phyloP scores from a whole-genome alignment of 2,113 vertebrate genomes.

The Marcusenius ussheri region DNA sequence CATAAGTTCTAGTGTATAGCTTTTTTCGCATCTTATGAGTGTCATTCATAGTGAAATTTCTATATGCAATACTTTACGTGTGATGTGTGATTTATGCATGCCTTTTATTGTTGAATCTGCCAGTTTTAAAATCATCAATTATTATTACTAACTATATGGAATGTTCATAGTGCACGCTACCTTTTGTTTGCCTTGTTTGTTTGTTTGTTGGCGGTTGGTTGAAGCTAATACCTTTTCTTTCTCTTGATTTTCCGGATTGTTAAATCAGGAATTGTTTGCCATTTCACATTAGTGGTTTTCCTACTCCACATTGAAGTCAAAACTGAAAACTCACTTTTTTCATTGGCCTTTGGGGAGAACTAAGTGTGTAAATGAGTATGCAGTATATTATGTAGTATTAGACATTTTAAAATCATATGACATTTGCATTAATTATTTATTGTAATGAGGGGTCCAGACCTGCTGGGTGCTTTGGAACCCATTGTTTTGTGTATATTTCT shows the following conservation, averaged over 20 bases:
- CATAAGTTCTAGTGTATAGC: not conserved
- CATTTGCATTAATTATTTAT: too few relatives aligned
- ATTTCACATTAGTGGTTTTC: not conserved
- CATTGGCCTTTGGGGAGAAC: not conserved
- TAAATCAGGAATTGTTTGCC: not conserved
- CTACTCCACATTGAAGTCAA: not conserved
- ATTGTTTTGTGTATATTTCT: too few relatives aligned
- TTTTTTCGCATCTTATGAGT: not conserved
- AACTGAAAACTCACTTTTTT: not conserved
- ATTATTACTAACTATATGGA: not conserved
- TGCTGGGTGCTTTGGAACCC: too few relatives aligned
- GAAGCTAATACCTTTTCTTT: not conserved
- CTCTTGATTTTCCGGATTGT: not conserved
- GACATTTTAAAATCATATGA: not conserved
- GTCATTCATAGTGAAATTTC: not conserved
- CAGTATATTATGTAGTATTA: not conserved
- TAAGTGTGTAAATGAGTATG: not conserved
- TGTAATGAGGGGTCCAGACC: too few relatives aligned
- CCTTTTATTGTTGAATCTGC: not conserved
- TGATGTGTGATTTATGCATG: not conserved
- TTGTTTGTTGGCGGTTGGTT: not conserved
- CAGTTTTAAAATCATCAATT: not conserved
- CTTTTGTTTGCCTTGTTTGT: not conserved
- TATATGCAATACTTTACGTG: not conserved
- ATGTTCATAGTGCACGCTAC: not conserved